Conservation (phyloP, 2,113 vertebrate species). For the Thunnus thynnus region DNA sequence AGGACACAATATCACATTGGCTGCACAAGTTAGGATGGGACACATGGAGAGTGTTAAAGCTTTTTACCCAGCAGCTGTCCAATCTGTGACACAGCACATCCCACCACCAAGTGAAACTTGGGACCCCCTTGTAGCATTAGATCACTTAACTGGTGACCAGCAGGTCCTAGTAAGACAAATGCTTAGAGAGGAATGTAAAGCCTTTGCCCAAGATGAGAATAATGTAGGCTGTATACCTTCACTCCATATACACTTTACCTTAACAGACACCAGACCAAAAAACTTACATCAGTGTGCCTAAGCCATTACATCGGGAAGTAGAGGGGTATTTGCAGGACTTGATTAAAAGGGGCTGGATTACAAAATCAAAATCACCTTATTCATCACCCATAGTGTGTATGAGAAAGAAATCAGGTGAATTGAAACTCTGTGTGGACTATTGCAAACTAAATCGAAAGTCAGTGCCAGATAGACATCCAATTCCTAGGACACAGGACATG, state of each 20-base stretch:
- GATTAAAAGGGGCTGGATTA: slow-evolving; percentile 3
- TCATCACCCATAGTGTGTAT: slow-evolving; percentile 4
- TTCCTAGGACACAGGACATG: slow-evolving; percentile 15
- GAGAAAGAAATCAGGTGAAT: slow-evolving; percentile 18
- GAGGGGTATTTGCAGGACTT: slow-evolving; percentile 2
- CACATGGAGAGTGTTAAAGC: too few relatives aligned
- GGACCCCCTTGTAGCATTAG: neutral
- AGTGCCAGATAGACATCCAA: slow-evolving; percentile 11
- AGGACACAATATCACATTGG: too few relatives aligned
- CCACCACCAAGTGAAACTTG: neutral
- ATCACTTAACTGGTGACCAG: neutral
- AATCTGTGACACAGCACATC: neutral
- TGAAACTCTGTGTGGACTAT: slow-evolving; percentile 8
- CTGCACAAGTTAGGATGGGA: too few relatives aligned
- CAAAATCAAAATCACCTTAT: slow-evolving; percentile 1
- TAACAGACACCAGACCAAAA: slow-evolving; percentile 7
- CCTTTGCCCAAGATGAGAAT: slow-evolving; percentile 1
- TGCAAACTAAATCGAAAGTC: neutral
- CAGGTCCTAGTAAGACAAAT: neutral
- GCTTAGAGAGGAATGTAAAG: neutral
- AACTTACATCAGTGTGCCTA: neutral
- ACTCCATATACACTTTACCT: slow-evolving; percentile 1
- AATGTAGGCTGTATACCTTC: slow-evolving; percentile 12
- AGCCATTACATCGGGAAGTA: slow-evolving; percentile 10
- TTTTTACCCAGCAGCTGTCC: too few relatives aligned